phyloP scores from a whole-genome alignment of 2,888 invertebrate genomes.

The Seira ritae region DNA sequence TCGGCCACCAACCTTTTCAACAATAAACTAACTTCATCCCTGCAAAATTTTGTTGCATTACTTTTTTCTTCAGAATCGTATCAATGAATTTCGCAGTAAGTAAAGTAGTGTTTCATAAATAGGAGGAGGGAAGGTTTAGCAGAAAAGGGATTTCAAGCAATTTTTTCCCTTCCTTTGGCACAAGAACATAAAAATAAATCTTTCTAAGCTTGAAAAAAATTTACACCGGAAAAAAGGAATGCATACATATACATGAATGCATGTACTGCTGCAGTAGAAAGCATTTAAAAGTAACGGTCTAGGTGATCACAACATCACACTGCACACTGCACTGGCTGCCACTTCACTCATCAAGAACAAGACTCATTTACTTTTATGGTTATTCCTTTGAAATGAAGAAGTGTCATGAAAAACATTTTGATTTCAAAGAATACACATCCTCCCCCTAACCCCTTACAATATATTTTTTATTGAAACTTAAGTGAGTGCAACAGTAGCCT shows the following conservation, averaged over 20 bases:
- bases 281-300: neutral
- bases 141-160: neutral
- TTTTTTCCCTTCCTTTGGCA: neutral
- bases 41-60: no score
- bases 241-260: neutral
- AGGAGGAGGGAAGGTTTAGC: neutral
- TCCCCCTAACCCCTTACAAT: neutral
- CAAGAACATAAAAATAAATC: neutral
- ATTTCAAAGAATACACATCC: neutral
- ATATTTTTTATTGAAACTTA: neutral
- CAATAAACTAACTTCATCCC: no score
- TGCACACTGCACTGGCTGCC: no score
- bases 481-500: neutral
- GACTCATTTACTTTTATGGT: neutral
- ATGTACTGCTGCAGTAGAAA: neutral
- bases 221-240: neutral
- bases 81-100: no score
- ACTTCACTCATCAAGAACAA: neutral
- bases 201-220: neutral
- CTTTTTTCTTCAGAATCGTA: no score
- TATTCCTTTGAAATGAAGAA: neutral
- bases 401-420: neutral
- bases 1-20: neutral
- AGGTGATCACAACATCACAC: no score
- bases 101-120: neutral